Percentiles rank a stretch among this genome's conserved stretches.
These are phyloP conservation scores for Nanorana parkeri DNA, from an alignment of 2,113 vertebrate species.

Conservation along the genomic window DNA sequence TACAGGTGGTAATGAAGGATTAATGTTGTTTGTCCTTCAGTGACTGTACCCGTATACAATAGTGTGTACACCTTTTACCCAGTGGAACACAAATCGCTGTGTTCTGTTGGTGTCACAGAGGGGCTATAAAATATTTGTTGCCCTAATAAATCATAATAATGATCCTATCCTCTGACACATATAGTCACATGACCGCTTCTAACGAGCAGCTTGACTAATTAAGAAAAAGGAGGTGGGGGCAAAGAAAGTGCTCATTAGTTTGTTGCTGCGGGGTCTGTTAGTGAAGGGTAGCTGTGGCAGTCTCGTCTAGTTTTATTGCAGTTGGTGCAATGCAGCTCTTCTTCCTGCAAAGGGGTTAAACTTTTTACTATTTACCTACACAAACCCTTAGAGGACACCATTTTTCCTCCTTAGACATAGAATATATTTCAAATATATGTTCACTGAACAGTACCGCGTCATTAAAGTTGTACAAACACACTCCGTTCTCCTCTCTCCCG, in stretches of 20 bases:
- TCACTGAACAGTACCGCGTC: constrained; percentile 84
- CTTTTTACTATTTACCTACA: constrained; percentile 24
- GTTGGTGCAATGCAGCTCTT: constrained; percentile 35
- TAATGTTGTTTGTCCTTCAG: neutral
- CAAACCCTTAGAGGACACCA: constrained; percentile 45
- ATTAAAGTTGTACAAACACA: constrained; percentile 86
- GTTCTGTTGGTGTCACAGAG: constrained; percentile 23
- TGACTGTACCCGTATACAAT: neutral
- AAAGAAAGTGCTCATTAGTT: neutral
- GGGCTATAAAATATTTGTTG: constrained; percentile 46
- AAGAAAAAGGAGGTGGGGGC: constrained; percentile 31
- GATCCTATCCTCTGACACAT: constrained; percentile 10
- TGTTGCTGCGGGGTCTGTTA: constrained; percentile 2
- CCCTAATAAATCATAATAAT: constrained; percentile 52
- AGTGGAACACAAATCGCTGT: neutral
- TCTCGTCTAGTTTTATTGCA: constrained; percentile 1
- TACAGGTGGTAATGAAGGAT: neutral
- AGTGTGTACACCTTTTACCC: neutral
- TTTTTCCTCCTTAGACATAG: constrained; percentile 68
- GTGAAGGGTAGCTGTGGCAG: neutral
- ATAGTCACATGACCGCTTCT: constrained; percentile 30
- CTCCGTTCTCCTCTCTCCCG: constrained; percentile 91
- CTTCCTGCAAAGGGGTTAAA: constrained; percentile 22
- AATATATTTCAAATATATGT: constrained; percentile 86
- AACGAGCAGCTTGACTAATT: constrained; percentile 49